Evolutionary conservation across 2,888 invertebrate genomes (phyloP).

Genomic region (Mythimna lalbum): DNA sequence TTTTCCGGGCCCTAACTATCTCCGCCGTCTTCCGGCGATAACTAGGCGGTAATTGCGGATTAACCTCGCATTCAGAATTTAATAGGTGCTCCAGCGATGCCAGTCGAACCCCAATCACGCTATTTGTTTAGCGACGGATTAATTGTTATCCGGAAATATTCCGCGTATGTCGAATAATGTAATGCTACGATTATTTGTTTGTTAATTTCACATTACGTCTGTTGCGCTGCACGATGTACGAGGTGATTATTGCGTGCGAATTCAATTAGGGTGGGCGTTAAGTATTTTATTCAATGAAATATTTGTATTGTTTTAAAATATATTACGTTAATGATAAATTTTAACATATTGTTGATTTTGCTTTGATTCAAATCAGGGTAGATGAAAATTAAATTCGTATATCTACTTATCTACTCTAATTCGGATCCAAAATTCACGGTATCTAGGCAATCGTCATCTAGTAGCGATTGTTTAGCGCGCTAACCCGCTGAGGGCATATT

Average conservation of each 20-base stretch:
- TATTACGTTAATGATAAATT: slow-evolving; percentile 32
- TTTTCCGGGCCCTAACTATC: slow-evolving; percentile 91
- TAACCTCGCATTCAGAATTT: slow-evolving; percentile 89
- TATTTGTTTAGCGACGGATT: slow-evolving; percentile 86
- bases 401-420: neutral
- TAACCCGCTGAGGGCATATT: slow-evolving; percentile 76
- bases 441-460: slow-evolving; percentile 63
- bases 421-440: slow-evolving; percentile 22
- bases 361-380: neutral
- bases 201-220: slow-evolving; percentile 57
- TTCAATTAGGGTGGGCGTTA: slow-evolving; percentile 50
- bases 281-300: slow-evolving; percentile 49
- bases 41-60: slow-evolving; percentile 90
- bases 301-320: slow-evolving; percentile 42
- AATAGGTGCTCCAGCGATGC: slow-evolving; percentile 85
- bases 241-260: slow-evolving; percentile 53
- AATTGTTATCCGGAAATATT: slow-evolving; percentile 83
- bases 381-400: neutral
- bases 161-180: slow-evolving; percentile 63
- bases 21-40: slow-evolving; percentile 90
- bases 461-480: slow-evolving; percentile 78
- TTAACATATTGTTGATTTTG: slow-evolving; percentile 19
- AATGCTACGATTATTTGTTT: slow-evolving; percentile 60
- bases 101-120: slow-evolving; percentile 82
- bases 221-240: slow-evolving; percentile 46